Conservation (phyloP, 2,797 vertebrate genomes). For the Arnoldichthys spilopterus region DNA sequence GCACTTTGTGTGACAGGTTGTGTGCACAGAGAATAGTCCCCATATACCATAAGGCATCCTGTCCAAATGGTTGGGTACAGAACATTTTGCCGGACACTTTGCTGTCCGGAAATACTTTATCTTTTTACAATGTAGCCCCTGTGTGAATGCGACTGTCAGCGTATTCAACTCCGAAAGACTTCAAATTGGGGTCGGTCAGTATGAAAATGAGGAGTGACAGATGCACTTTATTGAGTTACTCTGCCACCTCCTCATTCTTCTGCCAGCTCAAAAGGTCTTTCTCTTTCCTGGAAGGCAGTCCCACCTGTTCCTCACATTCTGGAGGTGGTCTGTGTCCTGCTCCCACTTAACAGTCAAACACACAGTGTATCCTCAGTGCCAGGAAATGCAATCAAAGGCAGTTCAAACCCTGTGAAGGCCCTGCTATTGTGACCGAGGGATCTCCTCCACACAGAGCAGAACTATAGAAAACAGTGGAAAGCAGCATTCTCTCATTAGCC, state of each 20-base stretch:
- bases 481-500: conserved; percentile 75
- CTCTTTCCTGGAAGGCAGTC: conserved; percentile 56
- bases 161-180: not conserved
- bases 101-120: not conserved
- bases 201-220: conserved; percentile 8
- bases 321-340: conserved; percentile 72
- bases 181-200: not conserved
- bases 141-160: not conserved
- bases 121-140: not conserved
- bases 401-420: conserved; percentile 70
- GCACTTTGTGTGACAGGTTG: too few relatives aligned
- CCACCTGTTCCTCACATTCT: conserved; percentile 74
- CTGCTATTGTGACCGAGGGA: conserved; percentile 72
- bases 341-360: conserved; percentile 60
- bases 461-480: conserved; percentile 76
- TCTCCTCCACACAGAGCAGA: conserved; percentile 57
- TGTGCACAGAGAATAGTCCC: too few relatives aligned
- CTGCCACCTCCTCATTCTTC: conserved; percentile 44
- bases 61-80: not conserved
- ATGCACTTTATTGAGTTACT: conserved; percentile 62
- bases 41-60: too few relatives aligned
- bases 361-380: conserved; percentile 62
- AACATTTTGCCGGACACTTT: not conserved
- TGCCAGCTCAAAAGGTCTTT: conserved; percentile 20
- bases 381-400: conserved; percentile 77